Conservation (phyloP, 2,797 vertebrate species). For the Hypotaenidia philippensis region DNA sequence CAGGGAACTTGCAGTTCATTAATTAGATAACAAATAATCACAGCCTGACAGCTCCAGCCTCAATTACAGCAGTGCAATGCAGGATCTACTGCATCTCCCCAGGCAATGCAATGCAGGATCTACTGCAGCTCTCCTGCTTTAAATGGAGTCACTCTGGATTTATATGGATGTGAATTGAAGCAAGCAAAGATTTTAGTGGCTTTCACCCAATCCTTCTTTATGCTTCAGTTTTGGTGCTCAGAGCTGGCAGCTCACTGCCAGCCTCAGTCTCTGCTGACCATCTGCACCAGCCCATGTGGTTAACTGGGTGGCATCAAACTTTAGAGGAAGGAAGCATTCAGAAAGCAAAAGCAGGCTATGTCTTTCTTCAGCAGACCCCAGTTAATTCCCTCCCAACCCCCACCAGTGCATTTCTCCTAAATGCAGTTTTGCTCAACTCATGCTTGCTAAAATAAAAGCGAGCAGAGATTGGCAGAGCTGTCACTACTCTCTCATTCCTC, state of each 20-base stretch:
- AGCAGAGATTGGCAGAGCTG: constrained; percentile 16
- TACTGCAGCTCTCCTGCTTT: not conserved
- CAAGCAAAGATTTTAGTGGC: not conserved
- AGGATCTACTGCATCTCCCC: not conserved
- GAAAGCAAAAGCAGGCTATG: not conserved
- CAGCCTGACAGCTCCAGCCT: not conserved
- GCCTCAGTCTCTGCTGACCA: not conserved
- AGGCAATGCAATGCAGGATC: not conserved
- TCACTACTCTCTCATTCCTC: not conserved
- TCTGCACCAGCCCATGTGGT: rapidly evolving
- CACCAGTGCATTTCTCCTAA: not conserved
- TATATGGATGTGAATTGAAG: not conserved
- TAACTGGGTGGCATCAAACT: not conserved
- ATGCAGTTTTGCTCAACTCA: not conserved
- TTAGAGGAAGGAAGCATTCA: not conserved
- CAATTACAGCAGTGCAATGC: not conserved
- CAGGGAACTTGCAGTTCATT: not conserved
- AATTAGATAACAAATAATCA: not conserved
- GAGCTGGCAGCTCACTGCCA: not conserved
- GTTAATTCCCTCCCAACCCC: not conserved
- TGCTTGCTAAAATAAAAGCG: not conserved
- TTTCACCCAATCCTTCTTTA: not conserved
- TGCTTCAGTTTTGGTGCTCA: not conserved
- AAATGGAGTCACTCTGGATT: not conserved
- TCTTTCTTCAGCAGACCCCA: not conserved